Base-by-base conservation (phyloP, 2,888 invertebrate species). In the Leucania comma region DNA sequence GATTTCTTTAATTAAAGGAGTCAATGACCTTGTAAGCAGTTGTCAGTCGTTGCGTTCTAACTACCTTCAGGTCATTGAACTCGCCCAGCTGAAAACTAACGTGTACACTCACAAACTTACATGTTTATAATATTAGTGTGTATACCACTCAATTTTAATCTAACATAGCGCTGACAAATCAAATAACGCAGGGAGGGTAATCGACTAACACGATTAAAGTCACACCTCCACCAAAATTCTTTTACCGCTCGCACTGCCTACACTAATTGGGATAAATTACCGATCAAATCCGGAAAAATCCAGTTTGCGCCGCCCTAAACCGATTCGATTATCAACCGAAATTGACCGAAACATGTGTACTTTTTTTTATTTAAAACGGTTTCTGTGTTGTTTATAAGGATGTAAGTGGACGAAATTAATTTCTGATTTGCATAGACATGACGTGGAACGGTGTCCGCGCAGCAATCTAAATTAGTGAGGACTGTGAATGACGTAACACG, bases 261-360 rank as follows among this genome's bases (percentile, higher is more conserved):
- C 84, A 78, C 85, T 88, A 88, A 90, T 90, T 89, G 89, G 78
- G 85, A 84, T 87, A 86, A 89, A 90, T 87, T 84, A 83, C 87
- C 88, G 89, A 90, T 89, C 88, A 88, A 90, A 86, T 85, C 86
- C 86, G 83, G 80, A 86, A 89, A 92, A 91, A 90, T 87, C 87
- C 85, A 85, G 86, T 87, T 88, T 80, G 71, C 75, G 61, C 81
- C 85, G 78, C 89, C 89, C 87, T 85, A 74, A 81, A 70, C 80
- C 78, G 68, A 91, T 90, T 88, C 83, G 81, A 91, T 91, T 92
- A 90, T 80, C 81, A 77, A 68, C 20, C 60, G 71, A 74, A 80
- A 78, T 84, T 78, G 57, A 62, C 62, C 68, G 75, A 65, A 68
- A 82, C 66, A 67, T 65, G 59, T 72, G 69, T 54, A 48, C n/a